phyloP scores from a whole-genome alignment of 2,888 invertebrate species.

The Eutolmus rufibarbis region DNA sequence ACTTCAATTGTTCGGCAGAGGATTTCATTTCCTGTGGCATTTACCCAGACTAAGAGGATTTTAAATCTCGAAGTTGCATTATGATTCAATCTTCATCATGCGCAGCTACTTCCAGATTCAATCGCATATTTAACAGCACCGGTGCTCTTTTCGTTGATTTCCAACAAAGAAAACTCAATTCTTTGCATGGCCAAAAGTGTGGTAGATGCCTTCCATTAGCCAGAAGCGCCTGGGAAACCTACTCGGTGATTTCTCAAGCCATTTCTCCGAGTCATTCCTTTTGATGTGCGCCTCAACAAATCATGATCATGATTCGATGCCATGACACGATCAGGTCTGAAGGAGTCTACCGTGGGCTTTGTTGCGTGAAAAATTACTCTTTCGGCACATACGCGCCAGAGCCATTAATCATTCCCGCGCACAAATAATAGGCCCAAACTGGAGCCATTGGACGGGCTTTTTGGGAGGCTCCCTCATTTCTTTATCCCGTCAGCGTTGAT shows the following conservation, averaged over 20 bases:
- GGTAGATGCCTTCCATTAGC: not conserved
- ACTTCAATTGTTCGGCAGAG: not conserved
- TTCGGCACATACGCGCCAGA: conserved; percentile 29
- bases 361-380: conserved; percentile 41
- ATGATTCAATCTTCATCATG: not conserved
- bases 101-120: not conserved
- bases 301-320: conserved; percentile 28
- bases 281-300: conserved; percentile 29
- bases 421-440: conserved; percentile 28
- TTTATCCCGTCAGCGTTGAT: not conserved
- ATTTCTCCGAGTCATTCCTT: conserved; percentile 26
- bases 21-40: not conserved
- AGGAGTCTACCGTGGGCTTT: not conserved
- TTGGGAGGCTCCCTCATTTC: not conserved
- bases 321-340: not conserved
- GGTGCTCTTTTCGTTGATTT: not conserved
- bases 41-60: not conserved
- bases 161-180: not conserved
- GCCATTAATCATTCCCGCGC: conserved; percentile 32
- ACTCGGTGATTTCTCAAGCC: not conserved
- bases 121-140: not conserved
- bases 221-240: not conserved
- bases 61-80: not conserved
- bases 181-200: not conserved
- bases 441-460: not conserved